Percentiles rank a stretch among this genome's conserved stretches.
phyloP scores from a whole-genome alignment of 2,797 vertebrate genomes.

The Parambassis ranga region DNA sequence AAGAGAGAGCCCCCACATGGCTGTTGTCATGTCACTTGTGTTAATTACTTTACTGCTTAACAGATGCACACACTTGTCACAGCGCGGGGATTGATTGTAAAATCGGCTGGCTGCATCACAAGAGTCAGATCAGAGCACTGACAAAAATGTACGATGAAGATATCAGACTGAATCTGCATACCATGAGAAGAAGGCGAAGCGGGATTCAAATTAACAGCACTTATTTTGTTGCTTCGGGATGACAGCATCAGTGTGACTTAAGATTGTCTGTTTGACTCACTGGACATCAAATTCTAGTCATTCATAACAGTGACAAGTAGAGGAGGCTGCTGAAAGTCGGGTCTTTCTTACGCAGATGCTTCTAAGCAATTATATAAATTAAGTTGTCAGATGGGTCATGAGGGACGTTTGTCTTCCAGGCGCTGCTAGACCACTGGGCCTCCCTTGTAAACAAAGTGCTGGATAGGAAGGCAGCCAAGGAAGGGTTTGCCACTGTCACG shows the following conservation, averaged over 20 bases:
- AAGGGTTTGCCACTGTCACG: constrained; percentile 37
- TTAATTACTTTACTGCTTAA: constrained; percentile 44
- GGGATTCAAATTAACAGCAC: constrained; percentile 33
- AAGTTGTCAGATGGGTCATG: constrained; percentile 76
- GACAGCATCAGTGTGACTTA: constrained; percentile 32
- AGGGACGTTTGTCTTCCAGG: constrained; percentile 65
- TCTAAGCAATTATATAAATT: constrained; percentile 77
- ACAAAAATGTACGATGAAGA: not conserved
- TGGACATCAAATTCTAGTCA: constrained; percentile 61
- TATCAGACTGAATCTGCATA: not conserved
- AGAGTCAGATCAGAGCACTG: not conserved
- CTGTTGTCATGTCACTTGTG: not conserved
- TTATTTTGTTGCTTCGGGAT: constrained; percentile 22
- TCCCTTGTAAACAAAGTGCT: constrained; percentile 36
- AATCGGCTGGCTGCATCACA: constrained; percentile 23
- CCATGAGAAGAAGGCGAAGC: not conserved
- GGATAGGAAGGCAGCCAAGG: constrained; percentile 22
- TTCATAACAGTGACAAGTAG: constrained; percentile 64
- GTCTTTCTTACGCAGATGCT: constrained; percentile 70
- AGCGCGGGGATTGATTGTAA: not conserved
- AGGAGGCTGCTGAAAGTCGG: constrained; percentile 53
- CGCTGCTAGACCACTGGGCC: constrained; percentile 46
- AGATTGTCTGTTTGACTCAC: constrained; percentile 61
- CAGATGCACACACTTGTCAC: constrained; percentile 27
- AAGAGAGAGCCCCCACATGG: not conserved